Evolutionary conservation across 2,888 invertebrate genomes (phyloP), one percentile per base, ranked within the genome.

Genomic region (Leptopilina drosophilae): DNA sequence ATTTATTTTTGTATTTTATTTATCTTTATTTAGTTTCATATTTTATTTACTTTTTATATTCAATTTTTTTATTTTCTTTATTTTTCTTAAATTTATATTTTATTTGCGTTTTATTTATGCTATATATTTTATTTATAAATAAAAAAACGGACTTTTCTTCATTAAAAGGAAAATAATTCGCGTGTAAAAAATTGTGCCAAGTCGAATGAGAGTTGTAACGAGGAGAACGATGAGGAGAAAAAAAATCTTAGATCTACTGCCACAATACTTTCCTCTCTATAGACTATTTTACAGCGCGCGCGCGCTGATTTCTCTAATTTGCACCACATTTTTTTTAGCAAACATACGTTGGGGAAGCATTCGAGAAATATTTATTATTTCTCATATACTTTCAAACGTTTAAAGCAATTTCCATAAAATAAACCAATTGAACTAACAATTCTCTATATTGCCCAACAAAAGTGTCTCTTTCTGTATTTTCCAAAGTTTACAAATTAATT

Each of bases 231-330:
- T 33, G 33, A 33, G 5, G 33, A 33, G 33, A 33, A 33, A 5
- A 46, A 40, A 67, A 67, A 67, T 46, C 46, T 46, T 12, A 67
- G 20, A 67, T 67, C 62, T 62, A 62, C 20, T 62, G 59, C 59
- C 59, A 59, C 59, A 59, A 59, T 59, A 59, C 59, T 59, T 59
- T 59, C 59, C 62, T 62, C 62, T 62, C 33, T 33, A 33, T 33
- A 62, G 12, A 15, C 15, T 9, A 12, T 69, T 69, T 49, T 49
- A 49, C 67, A 7, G 20, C 59, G 46, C 59, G 49, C 62, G 49
- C 62, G 49, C 49, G 49, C 49, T 69, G 69, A 53, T 69, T 69
- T 69, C 69, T 69, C 49, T 53, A 69, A 69, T 69, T 53, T 69
- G 69, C 69, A 53, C 49, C 69, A 49, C 49, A 53, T 69, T 69